Percentiles rank a stretch among this genome's conserved stretches.
Evolutionary conservation across 2,888 invertebrate species (phyloP).

Genomic region (Auanema freiburgensis): DNA sequence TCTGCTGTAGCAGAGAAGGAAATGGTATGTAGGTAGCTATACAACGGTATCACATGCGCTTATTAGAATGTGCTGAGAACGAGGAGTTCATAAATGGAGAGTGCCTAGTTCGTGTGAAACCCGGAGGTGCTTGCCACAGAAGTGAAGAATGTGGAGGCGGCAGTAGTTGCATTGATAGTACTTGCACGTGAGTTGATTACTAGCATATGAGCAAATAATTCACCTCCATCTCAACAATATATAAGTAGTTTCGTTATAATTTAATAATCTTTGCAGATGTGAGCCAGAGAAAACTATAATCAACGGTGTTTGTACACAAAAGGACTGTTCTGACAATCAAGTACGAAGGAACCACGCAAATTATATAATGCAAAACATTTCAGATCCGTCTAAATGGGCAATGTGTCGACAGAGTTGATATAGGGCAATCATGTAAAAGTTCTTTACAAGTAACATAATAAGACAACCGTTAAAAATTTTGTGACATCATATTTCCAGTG

Average conservation of each 20-base stretch:
- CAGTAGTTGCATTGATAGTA: slow-evolving; percentile 29
- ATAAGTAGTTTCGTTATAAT: background rate
- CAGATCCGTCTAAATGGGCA: slow-evolving; percentile 40
- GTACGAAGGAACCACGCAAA: slow-evolving; percentile 1
- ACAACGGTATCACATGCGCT: no score
- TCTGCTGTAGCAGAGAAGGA: slow-evolving; percentile 43
- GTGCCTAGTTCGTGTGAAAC: slow-evolving; percentile 34
- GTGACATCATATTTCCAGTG: slow-evolving; percentile 26
- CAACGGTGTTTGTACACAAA: slow-evolving; percentile 34
- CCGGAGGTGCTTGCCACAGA: slow-evolving; percentile 35
- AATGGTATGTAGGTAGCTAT: slow-evolving; percentile 13
- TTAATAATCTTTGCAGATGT: slow-evolving; percentile 25
- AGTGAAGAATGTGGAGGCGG: slow-evolving; percentile 44
- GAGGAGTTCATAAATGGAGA: slow-evolving; percentile 36
- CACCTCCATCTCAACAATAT: background rate
- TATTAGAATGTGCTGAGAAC: slow-evolving; percentile 34
- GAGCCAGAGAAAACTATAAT: slow-evolving; percentile 23
- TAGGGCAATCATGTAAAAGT: slow-evolving; percentile 38
- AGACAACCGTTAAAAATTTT: background rate
- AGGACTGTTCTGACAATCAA: slow-evolving; percentile 29
- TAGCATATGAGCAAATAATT: background rate
- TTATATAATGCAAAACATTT: background rate
- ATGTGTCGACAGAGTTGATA: slow-evolving; percentile 32
- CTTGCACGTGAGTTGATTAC: slow-evolving; percentile 31
- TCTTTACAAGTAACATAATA: slow-evolving; percentile 18